phyloP scores from a whole-genome alignment of 2,113 vertebrate genomes.

The Aviceda subcristata region DNA sequence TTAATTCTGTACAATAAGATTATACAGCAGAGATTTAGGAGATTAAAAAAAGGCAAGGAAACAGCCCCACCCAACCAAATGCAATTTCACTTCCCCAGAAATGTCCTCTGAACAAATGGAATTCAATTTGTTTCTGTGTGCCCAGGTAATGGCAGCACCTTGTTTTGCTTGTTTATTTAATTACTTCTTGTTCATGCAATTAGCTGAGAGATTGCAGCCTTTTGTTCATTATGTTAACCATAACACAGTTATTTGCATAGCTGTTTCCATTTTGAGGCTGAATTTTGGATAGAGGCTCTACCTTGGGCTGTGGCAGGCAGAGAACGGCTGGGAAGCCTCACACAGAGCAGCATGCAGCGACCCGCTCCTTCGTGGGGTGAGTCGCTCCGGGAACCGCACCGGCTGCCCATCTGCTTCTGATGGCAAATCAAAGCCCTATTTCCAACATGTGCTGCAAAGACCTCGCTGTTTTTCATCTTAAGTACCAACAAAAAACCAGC shows the following conservation, averaged over 20 bases:
- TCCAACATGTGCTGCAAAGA: neutral
- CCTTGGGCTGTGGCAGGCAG: neutral
- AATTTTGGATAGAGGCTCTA: neutral
- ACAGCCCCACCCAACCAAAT: neutral
- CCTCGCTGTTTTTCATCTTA: neutral
- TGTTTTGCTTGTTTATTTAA: constrained; percentile 36
- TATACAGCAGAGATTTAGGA: neutral
- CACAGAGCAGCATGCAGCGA: neutral
- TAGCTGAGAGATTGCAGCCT: neutral
- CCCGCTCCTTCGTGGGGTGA: neutral
- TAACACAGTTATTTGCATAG: constrained; percentile 33
- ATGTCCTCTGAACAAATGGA: neutral
- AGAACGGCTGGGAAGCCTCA: neutral
- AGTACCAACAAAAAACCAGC: neutral
- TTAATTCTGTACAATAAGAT: neutral
- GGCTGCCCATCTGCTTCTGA: constrained; percentile 16
- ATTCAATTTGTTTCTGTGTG: constrained; percentile 28
- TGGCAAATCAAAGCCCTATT: neutral
- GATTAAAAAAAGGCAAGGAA: neutral
- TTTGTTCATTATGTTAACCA: neutral
- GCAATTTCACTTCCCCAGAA: neutral
- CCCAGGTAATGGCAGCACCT: constrained; percentile 37
- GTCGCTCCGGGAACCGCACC: neutral
- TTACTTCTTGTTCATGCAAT: constrained; percentile 38
- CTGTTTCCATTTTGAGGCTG: neutral